Evolutionary conservation across 1,140 invertebrate genomes (phyloP).

Genomic region (Delia radicum): DNA sequence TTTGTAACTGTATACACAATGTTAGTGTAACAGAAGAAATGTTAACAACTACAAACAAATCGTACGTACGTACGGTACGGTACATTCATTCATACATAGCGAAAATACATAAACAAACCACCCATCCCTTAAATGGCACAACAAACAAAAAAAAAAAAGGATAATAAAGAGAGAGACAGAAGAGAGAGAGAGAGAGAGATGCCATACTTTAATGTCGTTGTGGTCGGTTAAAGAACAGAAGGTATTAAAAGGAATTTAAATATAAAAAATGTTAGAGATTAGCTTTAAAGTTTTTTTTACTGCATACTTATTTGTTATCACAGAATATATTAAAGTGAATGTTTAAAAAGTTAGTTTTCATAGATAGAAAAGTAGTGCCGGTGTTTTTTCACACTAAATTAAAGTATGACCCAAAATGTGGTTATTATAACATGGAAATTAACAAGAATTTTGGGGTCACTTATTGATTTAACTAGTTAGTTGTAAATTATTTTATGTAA

Average conservation of each 20-base stretch:
- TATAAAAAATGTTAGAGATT: not conserved
- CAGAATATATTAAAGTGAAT: not conserved
- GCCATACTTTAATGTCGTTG: not conserved
- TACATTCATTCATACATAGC: not conserved
- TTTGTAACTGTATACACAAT: not conserved
- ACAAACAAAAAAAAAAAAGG: not conserved
- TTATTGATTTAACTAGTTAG: too few relatives aligned
- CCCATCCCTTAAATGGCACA: not conserved
- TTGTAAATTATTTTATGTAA: too few relatives aligned
- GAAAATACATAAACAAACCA: not conserved
- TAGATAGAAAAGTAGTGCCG: too few relatives aligned
- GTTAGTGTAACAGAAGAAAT: not conserved
- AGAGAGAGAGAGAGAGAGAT: not conserved
- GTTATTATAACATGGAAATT: too few relatives aligned
- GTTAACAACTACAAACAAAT: not conserved
- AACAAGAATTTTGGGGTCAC: too few relatives aligned
- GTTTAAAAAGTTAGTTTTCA: too few relatives aligned
- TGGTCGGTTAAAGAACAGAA: not conserved
- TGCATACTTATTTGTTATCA: not conserved
- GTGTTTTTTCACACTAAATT: too few relatives aligned
- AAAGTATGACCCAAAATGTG: too few relatives aligned
- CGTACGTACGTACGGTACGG: not conserved
- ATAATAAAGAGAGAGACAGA: not conserved
- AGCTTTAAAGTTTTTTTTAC: not conserved
- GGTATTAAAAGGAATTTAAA: slow-evolving; percentile 1